phyloP scores from a whole-genome alignment of 2,888 invertebrate genomes.

The Sicus ferrugineus region DNA sequence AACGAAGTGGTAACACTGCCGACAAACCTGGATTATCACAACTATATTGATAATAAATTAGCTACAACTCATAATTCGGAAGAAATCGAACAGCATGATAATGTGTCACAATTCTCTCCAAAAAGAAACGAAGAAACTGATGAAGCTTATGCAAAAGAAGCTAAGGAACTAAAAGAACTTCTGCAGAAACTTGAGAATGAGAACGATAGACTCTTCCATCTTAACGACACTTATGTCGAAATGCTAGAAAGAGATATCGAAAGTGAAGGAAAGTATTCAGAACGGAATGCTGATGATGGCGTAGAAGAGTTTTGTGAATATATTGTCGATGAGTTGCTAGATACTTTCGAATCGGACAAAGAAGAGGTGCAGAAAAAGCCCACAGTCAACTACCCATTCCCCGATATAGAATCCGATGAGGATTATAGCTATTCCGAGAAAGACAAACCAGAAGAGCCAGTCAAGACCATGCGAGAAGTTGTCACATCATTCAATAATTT shows the following conservation, averaged over 20 bases:
- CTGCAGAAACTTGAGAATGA: slow-evolving; percentile 51
- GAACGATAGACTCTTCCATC: slow-evolving; percentile 41
- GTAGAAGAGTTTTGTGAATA: slow-evolving; percentile 38
- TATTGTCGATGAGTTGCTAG: slow-evolving; percentile 46
- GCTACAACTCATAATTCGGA: too few relatives aligned
- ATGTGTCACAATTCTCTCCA: neutral
- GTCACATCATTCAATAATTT: slow-evolving; percentile 42
- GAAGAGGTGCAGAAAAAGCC: slow-evolving; percentile 36
- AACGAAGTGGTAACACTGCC: too few relatives aligned
- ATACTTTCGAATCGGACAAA: slow-evolving; percentile 37
- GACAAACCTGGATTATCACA: too few relatives aligned
- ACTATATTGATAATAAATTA: too few relatives aligned
- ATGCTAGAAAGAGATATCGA: slow-evolving; percentile 34
- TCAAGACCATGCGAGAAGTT: slow-evolving; percentile 42
- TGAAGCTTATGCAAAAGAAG: slow-evolving; percentile 45
- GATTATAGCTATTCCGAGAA: slow-evolving; percentile 46
- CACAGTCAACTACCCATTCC: slow-evolving; percentile 45
- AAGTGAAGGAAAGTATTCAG: slow-evolving; percentile 29
- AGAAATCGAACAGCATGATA: too few relatives aligned
- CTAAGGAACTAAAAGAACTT: slow-evolving; percentile 45
- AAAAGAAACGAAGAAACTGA: too few relatives aligned
- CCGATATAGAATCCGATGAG: slow-evolving; percentile 48
- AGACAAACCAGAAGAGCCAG: slow-evolving; percentile 18
- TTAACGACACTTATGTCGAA: slow-evolving; percentile 31
- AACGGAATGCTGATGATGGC: slow-evolving; percentile 28